Evolutionary conservation across 1,140 invertebrate species (phyloP).

Genomic region (Solenopsis fugax): DNA sequence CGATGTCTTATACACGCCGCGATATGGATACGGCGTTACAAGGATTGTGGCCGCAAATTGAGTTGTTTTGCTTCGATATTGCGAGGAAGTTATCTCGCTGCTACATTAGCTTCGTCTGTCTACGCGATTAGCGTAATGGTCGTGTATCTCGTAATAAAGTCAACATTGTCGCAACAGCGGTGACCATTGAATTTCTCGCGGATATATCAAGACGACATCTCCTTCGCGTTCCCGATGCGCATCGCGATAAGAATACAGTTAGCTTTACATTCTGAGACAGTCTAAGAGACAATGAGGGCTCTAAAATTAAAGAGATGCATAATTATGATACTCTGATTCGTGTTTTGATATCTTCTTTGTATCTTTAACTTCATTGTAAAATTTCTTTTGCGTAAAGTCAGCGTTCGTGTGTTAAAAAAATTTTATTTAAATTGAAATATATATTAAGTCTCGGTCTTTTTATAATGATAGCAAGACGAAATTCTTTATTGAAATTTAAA

Average conservation of each 20-base stretch:
- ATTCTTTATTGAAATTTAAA: background rate
- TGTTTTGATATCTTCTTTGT: background rate
- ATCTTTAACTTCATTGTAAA: background rate
- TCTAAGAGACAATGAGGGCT: background rate
- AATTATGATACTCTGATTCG: background rate
- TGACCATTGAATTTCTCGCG: constrained; percentile 1
- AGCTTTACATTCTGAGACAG: constrained; percentile 9
- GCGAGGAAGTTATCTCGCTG: background rate
- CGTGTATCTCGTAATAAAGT: constrained; percentile 15
- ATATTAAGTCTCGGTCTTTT: background rate
- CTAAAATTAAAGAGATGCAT: background rate
- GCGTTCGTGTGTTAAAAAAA: background rate
- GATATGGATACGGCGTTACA: background rate
- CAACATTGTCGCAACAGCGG: constrained; percentile 25
- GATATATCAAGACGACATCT: constrained; percentile 29
- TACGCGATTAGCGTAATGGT: constrained; percentile 1
- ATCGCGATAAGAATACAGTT: constrained; percentile 54
- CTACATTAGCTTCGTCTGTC: constrained; percentile 21
- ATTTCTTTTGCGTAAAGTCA: background rate
- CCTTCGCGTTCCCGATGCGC: constrained; percentile 18
- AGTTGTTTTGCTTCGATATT: background rate
- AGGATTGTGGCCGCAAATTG: background rate
- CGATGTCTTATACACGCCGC: background rate
- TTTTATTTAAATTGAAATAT: background rate
- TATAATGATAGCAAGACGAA: background rate